Base-by-base conservation (phyloP, 2,113 vertebrate genomes). In the Mus spicilegus region DNA sequence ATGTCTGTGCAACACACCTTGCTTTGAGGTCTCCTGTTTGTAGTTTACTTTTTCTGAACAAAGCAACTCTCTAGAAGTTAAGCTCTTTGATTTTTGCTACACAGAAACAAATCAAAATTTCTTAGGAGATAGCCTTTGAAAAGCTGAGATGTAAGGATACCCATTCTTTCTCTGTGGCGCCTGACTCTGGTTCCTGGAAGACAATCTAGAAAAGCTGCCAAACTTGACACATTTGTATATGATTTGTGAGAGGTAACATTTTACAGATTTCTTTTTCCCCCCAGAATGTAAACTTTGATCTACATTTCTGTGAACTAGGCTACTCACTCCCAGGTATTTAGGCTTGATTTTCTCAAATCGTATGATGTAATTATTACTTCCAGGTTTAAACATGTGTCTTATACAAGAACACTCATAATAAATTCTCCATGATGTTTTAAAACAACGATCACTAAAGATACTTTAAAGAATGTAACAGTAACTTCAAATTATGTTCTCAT, bases 31-130 rank as follows among this genome's bases (percentile, higher is more conserved):
- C 39, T 77, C 51, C 56, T 77, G 36, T 81, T 90, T 91, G 19
- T 72, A 78, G n/a, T 90, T 92, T 69, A 81, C 5, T 88, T 76
- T 93, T 75, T 82, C 8, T 70, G 69, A 91, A 89, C 73, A 91
- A 91, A 81, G 76, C 19, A 54, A 9, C 65, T 93, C 58, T 61
- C 1, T 33, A 36, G 26, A 91, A 94, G 67, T 63, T 82, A 81
- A 96, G 86, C n/a, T 88, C 76, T 91, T 96, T 97, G 85, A 94
- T 93, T 93, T 63, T 77, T 82, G 87, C 28, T 54, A 78, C 16
- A 89, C 20, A 75, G 42, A 93, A 84, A 78, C 67, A 61, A 93
- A 92, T 56, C 0, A 92, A 89, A 91, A 84, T 87, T 88, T 95
- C 73, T 76, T 75, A 54, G 12, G 76, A 93, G 63, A 30, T 13